Percentiles rank a stretch among this genome's conserved stretches.
Conservation (phyloP, 2,797 vertebrate genomes). For the Halcyon badia region DNA sequence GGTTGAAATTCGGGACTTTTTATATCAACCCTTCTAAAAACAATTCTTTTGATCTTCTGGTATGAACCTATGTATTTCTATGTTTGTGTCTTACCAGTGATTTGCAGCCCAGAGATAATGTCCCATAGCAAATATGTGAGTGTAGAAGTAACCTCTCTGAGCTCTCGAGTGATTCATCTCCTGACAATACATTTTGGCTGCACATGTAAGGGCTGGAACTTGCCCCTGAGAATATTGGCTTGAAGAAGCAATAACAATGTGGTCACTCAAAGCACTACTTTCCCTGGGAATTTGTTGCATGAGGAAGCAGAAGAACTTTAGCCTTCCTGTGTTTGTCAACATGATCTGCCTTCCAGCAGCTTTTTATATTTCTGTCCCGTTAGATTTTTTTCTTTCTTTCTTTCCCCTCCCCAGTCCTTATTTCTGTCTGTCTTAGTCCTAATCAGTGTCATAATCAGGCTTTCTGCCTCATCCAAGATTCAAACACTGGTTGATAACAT, state of each 20-base stretch:
- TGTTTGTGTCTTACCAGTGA: neutral
- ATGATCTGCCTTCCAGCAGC: neutral
- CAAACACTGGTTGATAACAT: neutral
- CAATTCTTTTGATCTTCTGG: neutral
- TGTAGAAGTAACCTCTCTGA: neutral
- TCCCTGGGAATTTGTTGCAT: constrained; percentile 34
- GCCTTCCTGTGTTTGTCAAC: constrained; percentile 41
- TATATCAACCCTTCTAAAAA: neutral
- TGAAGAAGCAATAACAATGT: constrained; percentile 16
- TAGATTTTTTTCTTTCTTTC: neutral
- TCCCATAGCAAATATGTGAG: neutral
- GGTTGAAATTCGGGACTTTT: constrained; percentile 5
- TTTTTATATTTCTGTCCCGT: neutral
- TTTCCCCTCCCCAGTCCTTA: neutral
- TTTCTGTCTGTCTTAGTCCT: constrained; percentile 2
- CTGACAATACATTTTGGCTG: constrained; percentile 4
- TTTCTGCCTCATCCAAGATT: neutral
- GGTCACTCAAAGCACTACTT: constrained; percentile 27
- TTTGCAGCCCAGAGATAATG: constrained; percentile 2
- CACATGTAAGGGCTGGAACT: constrained; percentile 30
- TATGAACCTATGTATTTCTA: neutral
- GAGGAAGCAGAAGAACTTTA: constrained; percentile 30
- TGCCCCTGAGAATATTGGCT: constrained; percentile 43
- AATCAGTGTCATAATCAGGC: constrained; percentile 15
- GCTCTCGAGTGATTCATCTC: constrained; percentile 39